A percentile compares a stretch with the other conserved stretches of the same genome.
Conservation (phyloP, 2,888 invertebrate species). For the Hyppa rectilinea region DNA sequence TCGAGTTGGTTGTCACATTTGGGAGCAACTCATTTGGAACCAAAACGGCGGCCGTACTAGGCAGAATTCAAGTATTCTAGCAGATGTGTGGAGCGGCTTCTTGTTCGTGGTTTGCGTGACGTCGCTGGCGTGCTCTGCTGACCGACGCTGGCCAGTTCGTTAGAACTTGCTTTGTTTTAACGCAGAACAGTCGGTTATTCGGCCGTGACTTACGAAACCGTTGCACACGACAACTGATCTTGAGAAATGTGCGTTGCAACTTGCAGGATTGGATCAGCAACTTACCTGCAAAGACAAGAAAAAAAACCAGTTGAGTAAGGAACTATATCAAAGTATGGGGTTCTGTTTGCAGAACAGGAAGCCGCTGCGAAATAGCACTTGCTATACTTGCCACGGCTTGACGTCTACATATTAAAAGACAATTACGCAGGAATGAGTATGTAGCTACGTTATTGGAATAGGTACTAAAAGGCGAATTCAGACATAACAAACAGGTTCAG, state of each 20-base stretch:
- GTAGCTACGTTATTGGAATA: background rate
- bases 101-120: background rate
- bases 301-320: conserved; percentile 28
- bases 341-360: background rate
- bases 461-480: no score
- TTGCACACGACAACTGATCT: conserved; percentile 28
- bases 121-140: background rate
- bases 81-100: background rate
- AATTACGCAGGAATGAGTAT: background rate
- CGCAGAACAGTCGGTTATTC: conserved; percentile 19
- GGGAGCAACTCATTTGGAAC: no score
- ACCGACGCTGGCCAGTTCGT: background rate
- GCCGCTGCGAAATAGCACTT: background rate
- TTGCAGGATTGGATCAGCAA: conserved; percentile 37
- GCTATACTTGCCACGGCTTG: no score
- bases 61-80: no score
- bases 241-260: conserved; percentile 17
- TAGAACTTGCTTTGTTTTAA: conserved; percentile 1
- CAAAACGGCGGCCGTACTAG: no score
- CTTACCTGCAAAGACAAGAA: conserved; percentile 67
- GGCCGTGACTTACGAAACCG: conserved; percentile 56
- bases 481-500: background rate
- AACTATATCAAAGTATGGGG: conserved; percentile 5
- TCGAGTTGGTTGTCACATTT: no score
- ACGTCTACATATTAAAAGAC: background rate